Base-by-base conservation (phyloP, 2,797 vertebrate genomes). In the Thripadectes ignobilis region DNA sequence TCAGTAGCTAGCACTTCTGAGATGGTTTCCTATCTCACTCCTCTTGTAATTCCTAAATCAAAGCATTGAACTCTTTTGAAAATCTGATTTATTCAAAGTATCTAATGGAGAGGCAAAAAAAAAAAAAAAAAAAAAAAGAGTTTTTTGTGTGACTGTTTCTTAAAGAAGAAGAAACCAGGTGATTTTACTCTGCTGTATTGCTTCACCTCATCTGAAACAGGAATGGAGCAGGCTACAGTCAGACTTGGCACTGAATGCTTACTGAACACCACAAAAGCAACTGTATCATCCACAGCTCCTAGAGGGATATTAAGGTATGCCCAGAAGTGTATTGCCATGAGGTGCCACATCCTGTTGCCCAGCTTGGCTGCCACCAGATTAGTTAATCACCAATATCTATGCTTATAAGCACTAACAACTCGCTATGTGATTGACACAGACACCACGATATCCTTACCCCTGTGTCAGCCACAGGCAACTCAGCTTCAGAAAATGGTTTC, bases 41-140 rank as follows among this genome's bases (percentile, higher is more conserved):
- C 30, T 68, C 61, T 69, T 88, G 18, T 69, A 92, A 93, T 94
- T 83, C 52, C 55, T 84, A 69, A 89, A 86, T 89, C 86, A 94
- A 96, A 93, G 55, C n/a, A 32, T 10, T 66, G 68, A 91, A 80
- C 39, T 63, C 65, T 84, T 89, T 63, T 86, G 51, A 92, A 94
- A 86, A 94, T 49, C n/a, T 78, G 69, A 78, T 86, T 91, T 91
- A 91, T 95, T 95, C 71, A 66, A 93, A 81, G 39, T 63, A 43
- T 75, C 39, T 66, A 46, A 78, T 45, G 24, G 62, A 80, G n/a
- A 81, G 17, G 43, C 66, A 72, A 75, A 58, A n/a, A 14, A n/a
- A 38, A 43, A 81, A 77, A 72, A n/a, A n/a, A n/a, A 90, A 75
- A 75, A 78, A 72, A 65, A 90, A 73, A 52, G 48, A 83, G 38